These are phyloP conservation scores for Recurvirostra avosetta DNA, from an alignment of 2,113 vertebrate species.

Conservation along the genomic window DNA sequence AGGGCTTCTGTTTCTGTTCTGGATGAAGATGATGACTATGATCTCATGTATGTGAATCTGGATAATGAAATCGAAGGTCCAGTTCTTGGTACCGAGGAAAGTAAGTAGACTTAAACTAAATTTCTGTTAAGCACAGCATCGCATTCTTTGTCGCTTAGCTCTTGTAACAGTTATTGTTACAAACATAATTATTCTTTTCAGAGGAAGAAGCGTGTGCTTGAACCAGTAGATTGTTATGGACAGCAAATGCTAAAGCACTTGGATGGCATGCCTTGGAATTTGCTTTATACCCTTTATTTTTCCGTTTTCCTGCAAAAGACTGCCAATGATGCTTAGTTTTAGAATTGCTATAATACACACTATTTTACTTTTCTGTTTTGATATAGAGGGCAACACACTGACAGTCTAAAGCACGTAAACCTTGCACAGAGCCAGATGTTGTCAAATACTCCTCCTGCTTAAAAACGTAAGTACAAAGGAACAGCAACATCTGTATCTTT, in stretches of 20 bases:
- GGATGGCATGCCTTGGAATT: not conserved
- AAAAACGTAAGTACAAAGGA: not conserved
- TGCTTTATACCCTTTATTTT: not conserved
- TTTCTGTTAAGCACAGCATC: not conserved
- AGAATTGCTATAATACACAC: not conserved
- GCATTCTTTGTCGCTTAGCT: not conserved
- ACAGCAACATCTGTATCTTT: not conserved
- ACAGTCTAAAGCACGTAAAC: not conserved
- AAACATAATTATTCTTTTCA: not conserved
- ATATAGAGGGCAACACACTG: not conserved
- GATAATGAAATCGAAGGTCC: slow-evolving; percentile 80
- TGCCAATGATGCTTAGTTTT: not conserved
- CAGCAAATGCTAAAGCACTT: not conserved
- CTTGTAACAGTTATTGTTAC: not conserved
- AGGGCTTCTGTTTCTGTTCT: slow-evolving; percentile 51
- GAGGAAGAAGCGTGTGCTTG: not conserved
- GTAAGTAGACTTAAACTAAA: slow-evolving; percentile 61
- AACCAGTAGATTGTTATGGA: not conserved
- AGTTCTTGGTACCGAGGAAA: slow-evolving; percentile 71
- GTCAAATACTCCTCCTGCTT: not conserved
- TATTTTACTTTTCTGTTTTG: not conserved
- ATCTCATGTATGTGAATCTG: slow-evolving; percentile 76
- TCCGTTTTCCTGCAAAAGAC: not conserved
- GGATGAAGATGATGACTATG: slow-evolving; percentile 65
- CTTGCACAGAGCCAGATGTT: not conserved